Conservation (phyloP, 2,113 vertebrate genomes). For the Promerops cafer region DNA sequence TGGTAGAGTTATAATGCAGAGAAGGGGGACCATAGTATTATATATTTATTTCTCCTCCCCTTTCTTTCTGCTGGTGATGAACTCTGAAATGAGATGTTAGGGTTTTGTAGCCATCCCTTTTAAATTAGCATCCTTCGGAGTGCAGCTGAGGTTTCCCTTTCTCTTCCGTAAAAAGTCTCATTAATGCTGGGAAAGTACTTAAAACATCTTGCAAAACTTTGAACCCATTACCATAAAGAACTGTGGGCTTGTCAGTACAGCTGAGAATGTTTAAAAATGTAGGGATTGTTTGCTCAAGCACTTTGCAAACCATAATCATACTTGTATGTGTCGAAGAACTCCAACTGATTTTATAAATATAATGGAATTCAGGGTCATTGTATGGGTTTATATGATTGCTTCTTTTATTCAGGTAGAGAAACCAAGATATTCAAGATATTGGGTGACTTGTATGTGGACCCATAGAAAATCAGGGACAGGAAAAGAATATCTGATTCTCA, state of each 20-base stretch:
- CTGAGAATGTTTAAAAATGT: neutral
- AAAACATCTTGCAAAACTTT: neutral
- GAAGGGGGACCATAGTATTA: neutral
- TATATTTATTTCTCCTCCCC: neutral
- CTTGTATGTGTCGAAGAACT: neutral
- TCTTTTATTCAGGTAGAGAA: neutral
- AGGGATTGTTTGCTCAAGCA: neutral
- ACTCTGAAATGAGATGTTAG: neutral
- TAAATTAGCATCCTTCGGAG: neutral
- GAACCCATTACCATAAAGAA: neutral
- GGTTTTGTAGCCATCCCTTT: neutral
- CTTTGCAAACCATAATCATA: neutral
- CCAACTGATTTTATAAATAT: neutral
- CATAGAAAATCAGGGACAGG: neutral
- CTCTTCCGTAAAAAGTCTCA: neutral
- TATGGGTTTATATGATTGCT: neutral
- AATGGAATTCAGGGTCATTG: neutral
- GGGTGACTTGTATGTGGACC: rapidly evolving
- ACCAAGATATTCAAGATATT: neutral
- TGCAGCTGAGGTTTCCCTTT: neutral
- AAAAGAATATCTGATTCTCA: neutral
- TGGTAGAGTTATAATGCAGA: neutral
- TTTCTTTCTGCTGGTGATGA: neutral
- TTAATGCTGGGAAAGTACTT: neutral
- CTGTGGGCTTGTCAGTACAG: neutral